Evolutionary conservation across 2,797 vertebrate genomes (phyloP).

Genomic region (Aulostomus chinensis): DNA sequence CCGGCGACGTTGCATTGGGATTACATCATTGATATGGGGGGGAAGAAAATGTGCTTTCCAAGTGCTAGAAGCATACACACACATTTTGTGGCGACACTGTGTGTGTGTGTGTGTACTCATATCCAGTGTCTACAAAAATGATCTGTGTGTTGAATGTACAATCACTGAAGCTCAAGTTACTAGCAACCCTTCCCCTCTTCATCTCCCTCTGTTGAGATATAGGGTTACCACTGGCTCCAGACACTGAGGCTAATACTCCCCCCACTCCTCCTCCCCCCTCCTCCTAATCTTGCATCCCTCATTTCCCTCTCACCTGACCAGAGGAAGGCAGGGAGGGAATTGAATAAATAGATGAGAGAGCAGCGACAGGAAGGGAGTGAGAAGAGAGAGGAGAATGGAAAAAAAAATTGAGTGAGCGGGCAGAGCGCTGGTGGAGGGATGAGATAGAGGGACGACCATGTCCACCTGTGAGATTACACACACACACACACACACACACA

Average conservation of each 20-base stretch:
- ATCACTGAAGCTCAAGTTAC: constrained; percentile 74
- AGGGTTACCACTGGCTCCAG: constrained; percentile 80
- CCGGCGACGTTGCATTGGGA: constrained; percentile 37
- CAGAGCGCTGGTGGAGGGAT: constrained; percentile 15
- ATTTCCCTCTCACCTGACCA: constrained; percentile 56
- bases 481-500: background rate
- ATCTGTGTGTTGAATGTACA: constrained; percentile 73
- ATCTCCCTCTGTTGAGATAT: constrained; percentile 55
- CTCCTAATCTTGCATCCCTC: constrained; percentile 13
- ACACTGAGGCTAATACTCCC: constrained; percentile 65
- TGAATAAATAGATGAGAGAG: constrained; percentile 35
- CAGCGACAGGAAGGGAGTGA: constrained; percentile 12
- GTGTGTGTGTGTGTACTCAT: constrained; percentile 33
- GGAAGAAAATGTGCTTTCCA: constrained; percentile 13
- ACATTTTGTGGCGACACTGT: constrained; percentile 14
- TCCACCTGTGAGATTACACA: constrained; percentile 47
- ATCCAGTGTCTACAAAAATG: constrained; percentile 65
- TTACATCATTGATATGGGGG: constrained; percentile 64
- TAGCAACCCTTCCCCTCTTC: constrained; percentile 42
- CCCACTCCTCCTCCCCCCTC: constrained; percentile 37
- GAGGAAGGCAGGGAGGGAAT: constrained; percentile 13
- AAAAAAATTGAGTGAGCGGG: constrained; percentile 8
- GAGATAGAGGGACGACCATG: constrained; percentile 38
- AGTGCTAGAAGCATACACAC: constrained; percentile 2
- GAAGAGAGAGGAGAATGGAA: background rate